Base-by-base conservation (phyloP, 2,888 invertebrate genomes). In the Cactoblastis cactorum region DNA sequence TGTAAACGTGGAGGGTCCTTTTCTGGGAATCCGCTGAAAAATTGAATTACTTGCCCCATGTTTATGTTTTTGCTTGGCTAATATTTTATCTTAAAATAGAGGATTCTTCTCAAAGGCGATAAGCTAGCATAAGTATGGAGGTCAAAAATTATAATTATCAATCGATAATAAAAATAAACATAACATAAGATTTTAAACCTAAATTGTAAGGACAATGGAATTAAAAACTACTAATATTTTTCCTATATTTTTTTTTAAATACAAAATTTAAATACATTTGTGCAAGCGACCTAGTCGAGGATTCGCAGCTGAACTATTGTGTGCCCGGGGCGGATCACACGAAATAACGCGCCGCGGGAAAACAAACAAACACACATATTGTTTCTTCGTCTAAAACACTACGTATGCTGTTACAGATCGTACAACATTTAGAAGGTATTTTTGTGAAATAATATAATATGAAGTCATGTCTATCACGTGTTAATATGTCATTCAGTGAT, bases 1-100 rank as follows among this genome's bases (percentile, higher is more conserved):
- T 63, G 72, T 77, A 75, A 75, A 74, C 75, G 69, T 76, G 67
- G 64, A 73, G 71, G 68, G 73, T 74, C 62, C 71, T 74, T 75
- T 75, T 72, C 67, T 69, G 76, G 69, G 6, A 45, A 14, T 82
- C 72, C 74, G 67, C 70, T 66, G 65, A 65, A 61, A 56, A 69
- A 70, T 67, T 63, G 71, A 70, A 77, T 80, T 77, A 76, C 65
- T 37, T 8, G 15, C 6, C 15, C 6, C 17, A 15, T 37, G 8
- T 37, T 37, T n/a, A 5, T 17, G 15, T 15, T 37, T 37, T 15
- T 37, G 37, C 15, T 37, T 9, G 22, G 22, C 3, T 6, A 4
- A 22, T 22, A 22, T 4, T 22, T 22, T 22, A 22, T 3, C 3
- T 22, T 22, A 6, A 6, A 4, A 22, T 22, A 22, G 22, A 4